Evolutionary conservation across 1,140 invertebrate species (phyloP).

Genomic region (Teleogryllus occipitalis): DNA sequence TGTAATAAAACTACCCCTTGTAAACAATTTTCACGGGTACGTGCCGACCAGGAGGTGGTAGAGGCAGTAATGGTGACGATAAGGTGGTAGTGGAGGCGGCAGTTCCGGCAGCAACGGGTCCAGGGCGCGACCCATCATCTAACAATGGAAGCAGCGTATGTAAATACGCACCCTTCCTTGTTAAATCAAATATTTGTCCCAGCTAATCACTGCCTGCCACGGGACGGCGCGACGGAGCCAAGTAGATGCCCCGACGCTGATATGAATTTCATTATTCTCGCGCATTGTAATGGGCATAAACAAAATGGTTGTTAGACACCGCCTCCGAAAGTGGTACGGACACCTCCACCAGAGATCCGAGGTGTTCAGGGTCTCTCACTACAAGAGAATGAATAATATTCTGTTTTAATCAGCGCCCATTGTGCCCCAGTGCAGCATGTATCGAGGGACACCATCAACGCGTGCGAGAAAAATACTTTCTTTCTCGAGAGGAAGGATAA

Average conservation of each 20-base stretch:
- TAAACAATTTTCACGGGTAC: too few species aligned
- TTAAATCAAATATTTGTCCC: background rate
- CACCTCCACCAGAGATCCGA: too few species aligned
- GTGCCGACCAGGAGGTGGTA: too few species aligned
- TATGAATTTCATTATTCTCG: background rate
- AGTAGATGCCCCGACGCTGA: background rate
- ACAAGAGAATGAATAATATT: background rate
- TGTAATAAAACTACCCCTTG: too few species aligned
- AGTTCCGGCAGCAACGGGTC: background rate
- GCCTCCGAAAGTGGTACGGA: too few species aligned
- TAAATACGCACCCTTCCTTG: background rate
- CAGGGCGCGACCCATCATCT: background rate
- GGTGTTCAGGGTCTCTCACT: too few species aligned
- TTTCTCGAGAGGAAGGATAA: too few species aligned
- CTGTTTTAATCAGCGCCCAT: background rate
- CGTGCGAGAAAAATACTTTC: background rate
- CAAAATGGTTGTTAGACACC: background rate
- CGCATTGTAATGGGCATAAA: background rate
- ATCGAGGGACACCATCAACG: background rate
- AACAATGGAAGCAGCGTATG: background rate
- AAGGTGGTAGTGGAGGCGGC: background rate
- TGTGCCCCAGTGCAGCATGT: background rate
- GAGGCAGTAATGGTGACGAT: too few species aligned
- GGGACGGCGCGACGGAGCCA: background rate
- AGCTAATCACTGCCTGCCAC: background rate